Evolutionary conservation across 2,797 vertebrate genomes (phyloP).

Genomic region (Knipowitschia caucasica): DNA sequence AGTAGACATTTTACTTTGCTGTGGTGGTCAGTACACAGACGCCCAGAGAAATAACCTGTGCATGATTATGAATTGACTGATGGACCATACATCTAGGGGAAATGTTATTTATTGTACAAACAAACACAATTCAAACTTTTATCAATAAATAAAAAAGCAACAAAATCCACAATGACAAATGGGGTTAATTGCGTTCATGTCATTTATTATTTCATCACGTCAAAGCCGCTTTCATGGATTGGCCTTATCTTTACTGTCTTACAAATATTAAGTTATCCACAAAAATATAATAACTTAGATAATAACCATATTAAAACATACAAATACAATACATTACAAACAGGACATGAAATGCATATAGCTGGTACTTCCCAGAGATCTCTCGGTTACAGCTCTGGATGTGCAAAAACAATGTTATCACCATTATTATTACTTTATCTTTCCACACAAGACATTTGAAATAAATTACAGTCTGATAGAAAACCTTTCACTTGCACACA

Average conservation of each 20-base stretch:
- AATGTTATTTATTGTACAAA: no score
- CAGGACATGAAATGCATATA: slow-evolving; percentile 70
- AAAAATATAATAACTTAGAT: slow-evolving; percentile 86
- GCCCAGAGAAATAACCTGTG: no score
- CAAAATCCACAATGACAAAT: not conserved
- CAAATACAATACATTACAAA: slow-evolving; percentile 71
- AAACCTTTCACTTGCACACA: slow-evolving; percentile 33
- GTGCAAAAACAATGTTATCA: slow-evolving; percentile 67
- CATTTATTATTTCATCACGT: slow-evolving; percentile 61
- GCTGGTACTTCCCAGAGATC: slow-evolving; percentile 66
- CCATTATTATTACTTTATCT: slow-evolving; percentile 26
- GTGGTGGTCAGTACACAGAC: no score
- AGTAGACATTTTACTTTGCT: no score
- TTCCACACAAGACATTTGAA: slow-evolving; percentile 58
- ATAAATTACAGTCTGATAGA: slow-evolving; percentile 68
- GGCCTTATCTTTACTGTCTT: slow-evolving; percentile 73
- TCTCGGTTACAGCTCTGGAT: slow-evolving; percentile 67
- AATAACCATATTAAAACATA: slow-evolving; percentile 76
- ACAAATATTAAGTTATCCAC: slow-evolving; percentile 85
- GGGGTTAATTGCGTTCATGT: slow-evolving; percentile 36
- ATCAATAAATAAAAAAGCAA: no score
- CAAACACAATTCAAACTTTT: no score
- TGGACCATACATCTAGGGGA: no score
- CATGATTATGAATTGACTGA: no score
- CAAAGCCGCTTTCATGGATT: slow-evolving; percentile 63